Evolutionary conservation across 1,140 invertebrate species (phyloP).

Genomic region (Leucophenga varia): DNA sequence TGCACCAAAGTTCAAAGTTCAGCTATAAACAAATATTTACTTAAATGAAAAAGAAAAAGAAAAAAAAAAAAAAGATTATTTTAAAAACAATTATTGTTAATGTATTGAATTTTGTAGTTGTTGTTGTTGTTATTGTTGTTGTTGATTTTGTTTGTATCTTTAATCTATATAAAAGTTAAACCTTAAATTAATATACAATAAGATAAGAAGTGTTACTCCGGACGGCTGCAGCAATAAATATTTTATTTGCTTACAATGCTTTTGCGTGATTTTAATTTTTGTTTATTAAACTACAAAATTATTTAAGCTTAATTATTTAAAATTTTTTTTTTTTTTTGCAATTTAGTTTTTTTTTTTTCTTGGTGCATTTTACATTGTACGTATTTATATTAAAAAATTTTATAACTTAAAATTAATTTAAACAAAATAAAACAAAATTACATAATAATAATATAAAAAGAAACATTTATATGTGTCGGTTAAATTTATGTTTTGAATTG

Average conservation of each 20-base stretch:
- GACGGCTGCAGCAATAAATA: constrained; percentile 6
- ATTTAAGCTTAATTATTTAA: constrained; percentile 16
- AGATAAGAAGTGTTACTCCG: constrained; percentile 7
- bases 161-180: background rate
- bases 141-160: background rate
- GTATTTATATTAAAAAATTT: constrained; percentile 17
- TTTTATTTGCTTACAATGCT: background rate
- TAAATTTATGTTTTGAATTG: too few relatives aligned
- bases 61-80: too few relatives aligned
- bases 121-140: constrained; percentile 12
- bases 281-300: constrained; percentile 22
- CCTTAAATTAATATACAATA: constrained; percentile 2
- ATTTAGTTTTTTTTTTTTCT: constrained; percentile 6
- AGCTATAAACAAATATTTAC: too few relatives aligned
- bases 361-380: constrained; percentile 15
- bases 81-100: too few relatives aligned
- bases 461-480: too few relatives aligned
- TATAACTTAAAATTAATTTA: constrained; percentile 8
- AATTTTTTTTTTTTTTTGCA: constrained; percentile 4
- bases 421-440: too few relatives aligned
- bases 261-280: constrained; percentile 16
- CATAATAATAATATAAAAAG: too few relatives aligned
- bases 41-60: too few relatives aligned
- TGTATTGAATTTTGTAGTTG: constrained; percentile 16
- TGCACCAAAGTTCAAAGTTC: too few relatives aligned